Evolutionary conservation across 2,113 vertebrate genomes (phyloP).

Genomic region (Artemisiospiza belli): DNA sequence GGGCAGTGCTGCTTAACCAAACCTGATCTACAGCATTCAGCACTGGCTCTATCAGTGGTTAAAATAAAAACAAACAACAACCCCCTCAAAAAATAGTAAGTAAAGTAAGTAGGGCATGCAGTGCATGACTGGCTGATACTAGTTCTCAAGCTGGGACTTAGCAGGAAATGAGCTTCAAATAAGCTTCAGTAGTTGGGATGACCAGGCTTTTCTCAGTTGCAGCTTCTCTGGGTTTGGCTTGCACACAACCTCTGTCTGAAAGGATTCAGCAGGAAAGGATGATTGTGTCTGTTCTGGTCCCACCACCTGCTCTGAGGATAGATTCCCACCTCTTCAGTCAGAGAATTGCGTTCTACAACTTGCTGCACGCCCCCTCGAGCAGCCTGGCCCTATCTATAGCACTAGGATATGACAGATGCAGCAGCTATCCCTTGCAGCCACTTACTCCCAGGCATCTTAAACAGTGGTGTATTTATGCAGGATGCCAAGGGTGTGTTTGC

Average conservation of each 20-base stretch:
- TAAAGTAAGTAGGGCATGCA: not conserved
- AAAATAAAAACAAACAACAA: not conserved
- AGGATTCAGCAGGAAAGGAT: not conserved
- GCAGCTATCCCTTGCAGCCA: not conserved
- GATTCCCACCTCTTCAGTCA: not conserved
- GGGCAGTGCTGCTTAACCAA: not conserved
- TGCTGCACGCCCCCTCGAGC: not conserved
- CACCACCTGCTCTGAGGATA: not conserved
- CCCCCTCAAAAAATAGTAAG: not conserved
- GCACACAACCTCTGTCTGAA: not conserved
- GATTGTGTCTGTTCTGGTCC: not conserved
- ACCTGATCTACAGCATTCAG: conserved; percentile 51
- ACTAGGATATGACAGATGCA: not conserved
- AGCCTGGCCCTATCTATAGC: not conserved
- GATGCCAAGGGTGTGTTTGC: conserved; percentile 11
- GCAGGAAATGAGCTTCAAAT: not conserved
- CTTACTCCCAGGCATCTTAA: not conserved
- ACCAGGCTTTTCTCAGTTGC: not conserved
- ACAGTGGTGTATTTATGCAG: not conserved
- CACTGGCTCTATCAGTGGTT: not conserved
- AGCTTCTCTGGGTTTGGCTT: not conserved
- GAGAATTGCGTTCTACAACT: not conserved
- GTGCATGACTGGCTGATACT: not conserved
- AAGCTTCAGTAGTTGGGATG: not conserved
- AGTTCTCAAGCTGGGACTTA: not conserved